phyloP scores from a whole-genome alignment of 2,113 vertebrate species.

The Vicugna pacos region DNA sequence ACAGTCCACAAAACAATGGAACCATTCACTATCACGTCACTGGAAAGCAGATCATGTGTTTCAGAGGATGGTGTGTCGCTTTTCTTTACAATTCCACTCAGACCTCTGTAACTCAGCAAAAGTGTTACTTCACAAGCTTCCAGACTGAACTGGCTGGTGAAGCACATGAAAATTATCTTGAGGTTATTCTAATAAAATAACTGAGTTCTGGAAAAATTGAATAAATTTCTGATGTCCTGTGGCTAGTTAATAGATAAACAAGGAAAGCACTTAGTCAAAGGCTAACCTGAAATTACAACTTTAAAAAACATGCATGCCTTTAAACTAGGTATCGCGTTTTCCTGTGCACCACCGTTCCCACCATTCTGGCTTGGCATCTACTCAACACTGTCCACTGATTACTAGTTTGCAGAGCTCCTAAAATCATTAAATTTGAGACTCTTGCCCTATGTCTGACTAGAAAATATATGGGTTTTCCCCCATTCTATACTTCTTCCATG shows the following conservation, averaged over 20 bases:
- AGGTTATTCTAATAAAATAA: slow-evolving; percentile 46
- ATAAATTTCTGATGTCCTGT: not conserved
- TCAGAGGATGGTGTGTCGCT: not conserved
- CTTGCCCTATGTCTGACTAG: not conserved
- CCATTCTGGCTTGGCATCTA: not conserved
- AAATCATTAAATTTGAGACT: not conserved
- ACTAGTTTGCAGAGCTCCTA: not conserved
- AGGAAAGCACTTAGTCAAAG: not conserved
- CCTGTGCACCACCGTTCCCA: not conserved
- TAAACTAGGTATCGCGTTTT: not conserved
- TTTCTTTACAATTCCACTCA: not conserved
- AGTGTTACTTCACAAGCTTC: slow-evolving; percentile 8
- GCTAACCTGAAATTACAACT: not conserved
- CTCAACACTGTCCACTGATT: not conserved
- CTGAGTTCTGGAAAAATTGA: not conserved
- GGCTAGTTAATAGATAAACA: not conserved
- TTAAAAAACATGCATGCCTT: not conserved
- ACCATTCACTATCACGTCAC: not conserved
- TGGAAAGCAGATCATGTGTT: not conserved
- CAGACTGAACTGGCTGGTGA: not conserved
- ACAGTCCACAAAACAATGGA: slow-evolving; percentile 26
- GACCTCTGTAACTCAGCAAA: not conserved
- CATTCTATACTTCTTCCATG: not conserved
- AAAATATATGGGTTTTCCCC: not conserved
- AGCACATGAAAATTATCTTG: not conserved